These are phyloP conservation scores for Hirtodrosophila trivittata DNA, from an alignment of 2,888 invertebrate species.

Conservation along the genomic window DNA sequence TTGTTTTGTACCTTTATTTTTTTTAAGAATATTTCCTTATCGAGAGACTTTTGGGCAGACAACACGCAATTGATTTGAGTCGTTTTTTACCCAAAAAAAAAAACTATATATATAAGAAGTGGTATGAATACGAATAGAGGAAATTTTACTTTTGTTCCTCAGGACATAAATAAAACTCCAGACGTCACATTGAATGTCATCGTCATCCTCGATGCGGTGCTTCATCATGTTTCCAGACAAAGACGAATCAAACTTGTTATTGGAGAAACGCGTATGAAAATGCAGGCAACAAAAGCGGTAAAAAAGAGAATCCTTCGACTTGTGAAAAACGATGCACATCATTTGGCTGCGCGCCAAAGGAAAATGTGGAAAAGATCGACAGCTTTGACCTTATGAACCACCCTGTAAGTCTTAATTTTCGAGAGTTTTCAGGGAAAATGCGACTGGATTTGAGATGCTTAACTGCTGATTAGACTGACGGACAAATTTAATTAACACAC, in stretches of 20 bases:
- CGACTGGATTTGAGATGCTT: conserved; percentile 43
- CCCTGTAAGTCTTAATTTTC: conserved; percentile 21
- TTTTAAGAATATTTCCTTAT: conserved; percentile 57
- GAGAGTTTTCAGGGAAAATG: conserved; percentile 24
- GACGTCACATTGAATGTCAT: conserved; percentile 64
- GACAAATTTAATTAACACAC: conserved; percentile 54
- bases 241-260: conserved; percentile 50
- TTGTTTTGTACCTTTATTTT: conserved; percentile 51
- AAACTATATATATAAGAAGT: neutral
- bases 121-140: conserved; percentile 4
- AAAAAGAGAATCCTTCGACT: neutral
- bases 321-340: conserved; percentile 56
- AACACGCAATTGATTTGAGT: conserved; percentile 75
- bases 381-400: conserved; percentile 1
- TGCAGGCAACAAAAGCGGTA: conserved; percentile 9
- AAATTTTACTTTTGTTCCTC: conserved; percentile 15
- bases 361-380: neutral
- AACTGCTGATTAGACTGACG: conserved; percentile 45
- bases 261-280: conserved; percentile 31
- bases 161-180: conserved; percentile 68
- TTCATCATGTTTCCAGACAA: conserved; percentile 73
- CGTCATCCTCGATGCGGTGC: conserved; percentile 48
- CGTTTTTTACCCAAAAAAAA: conserved; percentile 69
- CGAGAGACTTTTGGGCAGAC: conserved; percentile 41
- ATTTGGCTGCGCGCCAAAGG: conserved; percentile 53